Base-by-base conservation (phyloP, 2,888 invertebrate genomes). In the Malthinus flaveolus region DNA sequence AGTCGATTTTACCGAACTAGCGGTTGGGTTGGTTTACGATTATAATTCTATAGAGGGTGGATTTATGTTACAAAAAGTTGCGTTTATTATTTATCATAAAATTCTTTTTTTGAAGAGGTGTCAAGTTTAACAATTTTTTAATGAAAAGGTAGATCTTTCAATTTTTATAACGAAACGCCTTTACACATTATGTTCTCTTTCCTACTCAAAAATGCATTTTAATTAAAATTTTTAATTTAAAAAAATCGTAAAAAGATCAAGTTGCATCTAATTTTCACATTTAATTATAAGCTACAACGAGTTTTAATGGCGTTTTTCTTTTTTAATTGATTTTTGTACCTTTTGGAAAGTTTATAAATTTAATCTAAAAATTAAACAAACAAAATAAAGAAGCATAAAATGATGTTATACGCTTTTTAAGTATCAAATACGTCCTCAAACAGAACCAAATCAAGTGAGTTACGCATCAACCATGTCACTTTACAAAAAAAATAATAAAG, bases 351-450 rank as follows among this genome's bases (percentile, higher is more conserved):
- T 42, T 49, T 54, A 55, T 51, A 60, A 59, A 15, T 42, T 15
- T 15, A 42, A 42, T 42, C 39, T 64, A 62, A 66, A 69, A 68
- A 67, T 68, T 48, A 55, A 70, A 66, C 66, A 66, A 63, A 52
- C 59, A 64, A 69, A 72, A 68, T 70, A 73, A 72, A 71, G 66
- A 66, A 62, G 69, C 73, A 73, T 71, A 73, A 75, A 75, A 75
- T 72, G 68, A 71, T 66, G 70, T 75, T 73, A 73, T 66, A 73
- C 73, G 73, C 67, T 66, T 68, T 71, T 75, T 75, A 71, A 56
- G 39, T 46, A 42, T 11, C 33, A 33, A 51, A 36, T 23, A 12
- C 23, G n/a, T 33, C 42, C 15, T 32, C n/a, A 45, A 31, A 31
- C 31, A 53, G 15, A 12, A 32, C 23, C 9, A 49, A 55, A 53